phyloP scores from a whole-genome alignment of 2,797 vertebrate genomes.

The Dicrostonyx torquatus region DNA sequence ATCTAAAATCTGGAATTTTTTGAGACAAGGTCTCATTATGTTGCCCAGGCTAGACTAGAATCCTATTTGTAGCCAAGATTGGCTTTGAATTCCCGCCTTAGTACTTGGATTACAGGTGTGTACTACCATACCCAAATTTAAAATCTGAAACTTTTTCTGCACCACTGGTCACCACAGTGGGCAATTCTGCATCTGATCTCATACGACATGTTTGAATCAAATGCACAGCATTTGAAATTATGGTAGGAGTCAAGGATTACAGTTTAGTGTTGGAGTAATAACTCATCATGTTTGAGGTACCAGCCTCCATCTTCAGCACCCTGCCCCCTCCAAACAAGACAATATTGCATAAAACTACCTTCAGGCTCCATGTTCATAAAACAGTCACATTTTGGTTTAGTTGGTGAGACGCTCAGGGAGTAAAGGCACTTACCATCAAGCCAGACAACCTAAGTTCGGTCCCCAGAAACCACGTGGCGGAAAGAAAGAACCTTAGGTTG shows the following conservation, averaged over 20 bases:
- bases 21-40: not conserved
- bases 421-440: not conserved
- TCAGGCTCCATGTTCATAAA: not conserved
- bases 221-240: not conserved
- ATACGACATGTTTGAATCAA: not conserved
- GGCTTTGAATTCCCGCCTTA: not conserved
- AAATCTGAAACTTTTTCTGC: not conserved
- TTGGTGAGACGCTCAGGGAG: not conserved
- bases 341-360: not conserved
- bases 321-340: not conserved
- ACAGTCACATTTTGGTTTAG: not conserved
- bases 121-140: not conserved
- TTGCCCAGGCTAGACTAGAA: not conserved
- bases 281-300: not conserved
- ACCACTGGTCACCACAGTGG: not conserved
- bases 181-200: not conserved
- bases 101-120: not conserved
- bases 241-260: not conserved
- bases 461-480: not conserved
- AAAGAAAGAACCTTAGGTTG: not conserved
- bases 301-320: not conserved
- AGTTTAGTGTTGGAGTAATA: not conserved
- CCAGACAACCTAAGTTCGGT: not conserved
- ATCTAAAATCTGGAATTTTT: not conserved
- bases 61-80: not conserved